Conservation (phyloP, 37 sponge, comb jelly and placozoan species). For the Amphimedon queenslandica region DNA sequence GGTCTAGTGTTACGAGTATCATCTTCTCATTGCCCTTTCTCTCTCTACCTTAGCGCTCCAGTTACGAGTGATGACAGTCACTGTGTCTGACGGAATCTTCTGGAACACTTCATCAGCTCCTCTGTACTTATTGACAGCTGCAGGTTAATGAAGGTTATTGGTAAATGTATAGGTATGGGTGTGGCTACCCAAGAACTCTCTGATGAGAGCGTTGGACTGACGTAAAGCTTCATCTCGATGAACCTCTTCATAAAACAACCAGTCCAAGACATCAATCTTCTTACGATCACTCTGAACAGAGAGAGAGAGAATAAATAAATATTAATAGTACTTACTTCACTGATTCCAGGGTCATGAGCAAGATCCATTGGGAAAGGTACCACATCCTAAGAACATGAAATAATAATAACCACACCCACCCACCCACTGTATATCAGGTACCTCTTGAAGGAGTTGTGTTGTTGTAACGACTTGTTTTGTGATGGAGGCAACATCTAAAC, state of each 20-base stretch:
- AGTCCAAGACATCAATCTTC: slow-evolving; percentile 79
- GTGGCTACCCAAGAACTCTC: slow-evolving; percentile 69
- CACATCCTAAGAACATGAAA: not conserved
- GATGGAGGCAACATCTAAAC: slow-evolving; percentile 64
- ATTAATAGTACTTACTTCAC: slow-evolving; percentile 4
- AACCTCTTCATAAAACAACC: slow-evolving; percentile 85
- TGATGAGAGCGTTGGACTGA: slow-evolving; percentile 83
- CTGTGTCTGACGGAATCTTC: slow-evolving; percentile 61
- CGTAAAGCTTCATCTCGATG: slow-evolving; percentile 82
- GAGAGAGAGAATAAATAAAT: not conserved
- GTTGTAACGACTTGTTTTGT: slow-evolving; percentile 71
- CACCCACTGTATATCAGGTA: no score
- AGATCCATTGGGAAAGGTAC: slow-evolving; percentile 10
- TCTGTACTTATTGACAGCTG: slow-evolving; percentile 46
- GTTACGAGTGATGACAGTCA: slow-evolving; percentile 44
- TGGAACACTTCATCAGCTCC: slow-evolving; percentile 66
- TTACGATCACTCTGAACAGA: slow-evolving; percentile 39
- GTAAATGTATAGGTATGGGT: not conserved
- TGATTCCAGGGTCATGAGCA: slow-evolving; percentile 24
- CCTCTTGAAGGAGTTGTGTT: no score
- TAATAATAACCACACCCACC: not conserved
- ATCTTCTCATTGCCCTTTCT: not conserved
- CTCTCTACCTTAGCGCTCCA: slow-evolving; percentile 44
- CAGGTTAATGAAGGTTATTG: not conserved
- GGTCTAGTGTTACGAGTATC: no score